phyloP scores from a whole-genome alignment of 1,140 invertebrate species.

The Drosophila saltans region DNA sequence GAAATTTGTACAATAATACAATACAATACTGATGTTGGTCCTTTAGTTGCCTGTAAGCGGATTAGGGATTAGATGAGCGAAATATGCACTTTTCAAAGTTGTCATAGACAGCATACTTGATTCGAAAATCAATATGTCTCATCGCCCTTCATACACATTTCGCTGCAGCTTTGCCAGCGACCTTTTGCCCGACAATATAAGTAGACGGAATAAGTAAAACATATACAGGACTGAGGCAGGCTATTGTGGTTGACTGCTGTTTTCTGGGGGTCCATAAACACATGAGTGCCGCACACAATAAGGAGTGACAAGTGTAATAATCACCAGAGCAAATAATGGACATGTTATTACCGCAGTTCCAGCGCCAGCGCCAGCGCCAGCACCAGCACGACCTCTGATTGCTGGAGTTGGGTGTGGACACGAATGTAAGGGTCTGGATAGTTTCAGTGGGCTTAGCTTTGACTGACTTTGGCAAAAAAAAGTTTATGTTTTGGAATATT shows the following conservation, averaged over 20 bases:
- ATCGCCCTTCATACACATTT: conserved; percentile 23
- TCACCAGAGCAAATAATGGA: conserved; percentile 23
- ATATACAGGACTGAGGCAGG: neutral
- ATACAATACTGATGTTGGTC: neutral
- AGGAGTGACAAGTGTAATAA: conserved; percentile 56
- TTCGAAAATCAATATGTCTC: conserved; percentile 22
- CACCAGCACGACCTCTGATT: neutral
- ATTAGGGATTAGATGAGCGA: conserved; percentile 26
- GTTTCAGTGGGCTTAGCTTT: no score
- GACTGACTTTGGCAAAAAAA: no score
- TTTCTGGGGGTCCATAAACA: conserved; percentile 4
- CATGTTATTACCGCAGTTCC: neutral
- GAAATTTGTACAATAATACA: neutral
- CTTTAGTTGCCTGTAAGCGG: conserved; percentile 24
- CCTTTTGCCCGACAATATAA: conserved; percentile 30
- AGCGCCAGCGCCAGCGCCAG: no score
- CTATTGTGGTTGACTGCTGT: neutral
- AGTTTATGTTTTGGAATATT: no score
- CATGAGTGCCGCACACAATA: conserved; percentile 28
- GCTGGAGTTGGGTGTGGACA: neutral
- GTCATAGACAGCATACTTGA: conserved; percentile 29
- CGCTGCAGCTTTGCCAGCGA: conserved; percentile 17
- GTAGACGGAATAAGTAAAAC: conserved; percentile 29
- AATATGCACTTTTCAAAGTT: neutral
- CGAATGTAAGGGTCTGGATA: neutral